Evolutionary conservation across 2,888 invertebrate species (phyloP), one percentile per base, ranked within the genome.

Genomic region (Metalampra italica): DNA sequence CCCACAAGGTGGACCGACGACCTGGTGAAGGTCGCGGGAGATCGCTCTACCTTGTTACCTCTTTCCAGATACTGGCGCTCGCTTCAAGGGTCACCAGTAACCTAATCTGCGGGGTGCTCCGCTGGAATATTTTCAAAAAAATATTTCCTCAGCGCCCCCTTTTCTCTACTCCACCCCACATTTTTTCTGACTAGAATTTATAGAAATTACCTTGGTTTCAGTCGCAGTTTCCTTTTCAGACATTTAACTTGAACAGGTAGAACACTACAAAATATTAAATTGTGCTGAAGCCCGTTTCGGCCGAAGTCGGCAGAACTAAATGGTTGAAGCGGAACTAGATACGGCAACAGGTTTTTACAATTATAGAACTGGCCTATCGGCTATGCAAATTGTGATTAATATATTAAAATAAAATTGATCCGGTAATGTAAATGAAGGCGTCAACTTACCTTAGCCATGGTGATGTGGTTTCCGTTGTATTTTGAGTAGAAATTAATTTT

Each of bases 401-500:
- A n/a, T n/a, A n/a, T n/a, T 48, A 57, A 58, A 49, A 55, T 53
- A 55, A 52, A 46, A 52, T 47, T 47, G 30, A 30, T 49, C 49
- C 45, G 52, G 56, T 59, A 68, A 64, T 22, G 22, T 22, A 22
- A 22, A 22, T 22, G 22, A 22, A 65, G 54, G 59, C 54, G 53
- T 61, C 30, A 43, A 29, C 45, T 67, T 90, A 93, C 93, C 92
- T 93, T 93, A 68, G 92, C 92, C 90, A 93, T 93, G 79, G 91
- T 91, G 81, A 92, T 91, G 88, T 91, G 91, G 79, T 90, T 90
- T 74, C 91, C 91, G 88, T 91, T 92, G 79, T 92, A 92, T 90
- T 92, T 92, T 64, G 91, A 90, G 82, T 92, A 92, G 90, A 91
- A 92, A 83, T 88, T 91, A 91, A 92, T 92, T 90, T 92, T 92